Percentiles rank a stretch among this genome's conserved stretches.
These are phyloP conservation scores for Sarcophaga peregrina DNA, from an alignment of 1,140 invertebrate species.

Conservation along the genomic window DNA sequence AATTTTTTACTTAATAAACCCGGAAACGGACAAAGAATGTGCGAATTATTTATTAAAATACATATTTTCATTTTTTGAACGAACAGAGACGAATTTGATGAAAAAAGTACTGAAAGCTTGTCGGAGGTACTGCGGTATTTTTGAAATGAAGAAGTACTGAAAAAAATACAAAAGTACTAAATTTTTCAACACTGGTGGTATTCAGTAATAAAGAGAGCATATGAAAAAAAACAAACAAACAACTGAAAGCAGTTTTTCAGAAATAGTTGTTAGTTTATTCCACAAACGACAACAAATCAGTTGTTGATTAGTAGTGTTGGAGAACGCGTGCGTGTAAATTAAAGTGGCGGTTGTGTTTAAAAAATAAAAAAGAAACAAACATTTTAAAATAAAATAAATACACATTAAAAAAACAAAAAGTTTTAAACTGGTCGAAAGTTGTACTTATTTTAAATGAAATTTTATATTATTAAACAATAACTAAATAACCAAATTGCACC, in stretches of 20 bases:
- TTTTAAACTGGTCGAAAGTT: background rate
- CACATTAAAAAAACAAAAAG: background rate
- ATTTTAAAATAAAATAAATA: background rate
- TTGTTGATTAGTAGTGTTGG: constrained; percentile 6
- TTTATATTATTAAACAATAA: constrained; percentile 20
- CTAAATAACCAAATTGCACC: constrained; percentile 42
- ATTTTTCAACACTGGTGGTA: too few species aligned
- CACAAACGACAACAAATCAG: constrained; percentile 2
- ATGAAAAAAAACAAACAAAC: too few species aligned
- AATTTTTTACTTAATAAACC: background rate
- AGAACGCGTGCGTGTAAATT: constrained; percentile 22
- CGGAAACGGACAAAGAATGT: too few species aligned
- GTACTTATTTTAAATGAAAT: constrained; percentile 5
- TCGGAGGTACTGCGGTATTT: too few species aligned
- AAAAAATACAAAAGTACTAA: too few species aligned
- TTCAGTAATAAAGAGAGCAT: too few species aligned
- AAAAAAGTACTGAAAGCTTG: too few species aligned
- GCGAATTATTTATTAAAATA: too few species aligned
- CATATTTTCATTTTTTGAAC: too few species aligned
- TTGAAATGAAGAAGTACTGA: too few species aligned
- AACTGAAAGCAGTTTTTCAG: too few species aligned
- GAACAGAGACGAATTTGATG: too few species aligned
- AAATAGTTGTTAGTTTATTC: background rate
- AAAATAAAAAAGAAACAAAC: constrained; percentile 6
- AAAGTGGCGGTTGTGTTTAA: background rate